Evolutionary conservation across 92 coral and sea anemone species (phyloP), one percentile per base, ranked within the genome.

Genomic region (Heliopora coerulea): DNA sequence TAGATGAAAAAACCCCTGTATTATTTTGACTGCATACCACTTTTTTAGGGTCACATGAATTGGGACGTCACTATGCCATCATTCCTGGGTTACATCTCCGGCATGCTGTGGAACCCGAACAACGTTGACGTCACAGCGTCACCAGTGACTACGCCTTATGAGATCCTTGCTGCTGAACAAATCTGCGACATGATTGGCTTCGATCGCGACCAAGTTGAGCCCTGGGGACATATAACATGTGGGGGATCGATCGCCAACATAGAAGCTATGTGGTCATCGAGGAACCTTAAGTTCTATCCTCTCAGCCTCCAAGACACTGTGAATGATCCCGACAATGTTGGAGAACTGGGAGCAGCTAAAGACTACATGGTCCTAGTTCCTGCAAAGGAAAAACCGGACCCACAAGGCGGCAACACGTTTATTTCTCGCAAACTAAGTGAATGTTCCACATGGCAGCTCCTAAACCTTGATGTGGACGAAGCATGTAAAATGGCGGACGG

Each of bases 51-150:
- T 12, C 95, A 91, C 32, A 92, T 88, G 73, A 78, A 62, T 32
- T 91, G 97, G 97, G 97, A 91, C 31, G 84, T 92, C 29, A 87
- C 85, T 18, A 84, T 91, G 88, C 86, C 97, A 3, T 86, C 97
- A 2, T 82, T 86, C 60, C 81, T 91, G 17, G 97, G 93, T 18
- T 91, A 88, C 65, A 84, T 91, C 59, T 59, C 97, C 3, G 95
- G 88, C 5, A 60, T 91, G 86, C 32, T 91, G 72, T 91, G 79
- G 79, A 91, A 91, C 70, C 96, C 87, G 31, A 91, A 91, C 79
- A 91, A 91, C 66, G 90, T 88, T 26, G 91, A 90, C n/a, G 84
- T 85, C 20, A 90, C 85, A 63, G 88, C 85, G 7, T 84, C 91
- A 0, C 73, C 89, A 2, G 87, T 86, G 20, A 91, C 96, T 40